Conservation (phyloP, 2,797 vertebrate genomes). For the Lacerta agilis region DNA sequence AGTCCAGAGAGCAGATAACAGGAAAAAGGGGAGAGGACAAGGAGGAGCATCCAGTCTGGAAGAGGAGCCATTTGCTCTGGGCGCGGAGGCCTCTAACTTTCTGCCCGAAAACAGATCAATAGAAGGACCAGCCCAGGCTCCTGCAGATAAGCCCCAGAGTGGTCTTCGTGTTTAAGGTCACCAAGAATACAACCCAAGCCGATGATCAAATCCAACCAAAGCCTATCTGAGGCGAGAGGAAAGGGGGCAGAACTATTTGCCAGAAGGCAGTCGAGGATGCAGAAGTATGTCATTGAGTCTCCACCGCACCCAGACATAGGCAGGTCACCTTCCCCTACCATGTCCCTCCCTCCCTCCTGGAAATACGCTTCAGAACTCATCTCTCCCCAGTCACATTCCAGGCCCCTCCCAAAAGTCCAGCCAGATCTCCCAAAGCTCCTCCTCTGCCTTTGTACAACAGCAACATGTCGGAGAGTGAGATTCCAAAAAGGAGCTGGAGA, state of each 20-base stretch:
- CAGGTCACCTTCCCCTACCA: constrained; percentile 92
- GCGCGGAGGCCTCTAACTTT: constrained; percentile 96
- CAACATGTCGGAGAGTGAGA: constrained; percentile 83
- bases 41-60: constrained; percentile 79
- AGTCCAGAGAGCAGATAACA: constrained; percentile 91
- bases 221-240: constrained; percentile 88
- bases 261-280: constrained; percentile 95
- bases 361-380: constrained; percentile 88
- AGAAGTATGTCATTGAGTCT: constrained; percentile 90
- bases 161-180: constrained; percentile 93
- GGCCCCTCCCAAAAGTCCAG: constrained; percentile 82
- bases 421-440: constrained; percentile 82
- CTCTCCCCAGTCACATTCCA: constrained; percentile 84
- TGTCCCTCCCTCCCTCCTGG: constrained; percentile 97
- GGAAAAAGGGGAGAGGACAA: constrained; percentile 85
- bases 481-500: constrained; percentile 88
- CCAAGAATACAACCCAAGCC: constrained; percentile 86
- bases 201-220: constrained; percentile 87
- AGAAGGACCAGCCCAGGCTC: constrained; percentile 34
- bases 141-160: constrained; percentile 79
- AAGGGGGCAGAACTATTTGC: constrained; percentile 96
- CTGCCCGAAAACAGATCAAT: constrained; percentile 74
- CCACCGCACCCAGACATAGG: constrained; percentile 74
- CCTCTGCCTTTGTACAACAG: constrained; percentile 80
- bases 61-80: constrained; percentile 91